Evolutionary conservation across 2,797 vertebrate species (phyloP).

Genomic region (Thripadectes ignobilis): DNA sequence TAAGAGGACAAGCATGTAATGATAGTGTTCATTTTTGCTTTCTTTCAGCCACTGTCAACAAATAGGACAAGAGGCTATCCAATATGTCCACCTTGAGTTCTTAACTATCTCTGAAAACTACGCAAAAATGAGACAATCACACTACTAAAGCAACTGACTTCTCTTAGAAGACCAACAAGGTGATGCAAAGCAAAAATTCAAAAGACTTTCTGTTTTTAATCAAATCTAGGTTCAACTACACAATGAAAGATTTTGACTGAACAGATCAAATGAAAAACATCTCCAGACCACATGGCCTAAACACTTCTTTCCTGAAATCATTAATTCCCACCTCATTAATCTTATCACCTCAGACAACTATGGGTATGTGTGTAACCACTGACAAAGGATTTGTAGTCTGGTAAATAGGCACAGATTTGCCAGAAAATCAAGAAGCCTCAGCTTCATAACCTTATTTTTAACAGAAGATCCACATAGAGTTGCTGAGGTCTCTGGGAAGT

Average conservation of each 20-base stretch:
- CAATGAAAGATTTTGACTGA: background rate
- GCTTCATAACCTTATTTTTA: background rate
- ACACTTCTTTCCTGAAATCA: background rate
- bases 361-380: fast-evolving
- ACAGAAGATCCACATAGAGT: background rate
- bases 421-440: background rate
- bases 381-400: background rate
- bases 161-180: background rate
- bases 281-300: background rate
- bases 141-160: background rate
- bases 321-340: background rate
- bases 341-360: background rate
- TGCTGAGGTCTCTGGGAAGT: background rate
- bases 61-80: background rate
- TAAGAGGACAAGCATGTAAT: background rate
- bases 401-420: background rate
- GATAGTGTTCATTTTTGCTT: background rate
- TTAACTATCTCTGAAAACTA: background rate
- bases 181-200: background rate
- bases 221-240: background rate
- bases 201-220: background rate
- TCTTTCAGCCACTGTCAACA: background rate
- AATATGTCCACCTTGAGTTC: background rate
- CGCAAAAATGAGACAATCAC: background rate
- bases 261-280: background rate